Conservation (phyloP, 2,888 invertebrate genomes). For the Drosophila kambysellisi region DNA sequence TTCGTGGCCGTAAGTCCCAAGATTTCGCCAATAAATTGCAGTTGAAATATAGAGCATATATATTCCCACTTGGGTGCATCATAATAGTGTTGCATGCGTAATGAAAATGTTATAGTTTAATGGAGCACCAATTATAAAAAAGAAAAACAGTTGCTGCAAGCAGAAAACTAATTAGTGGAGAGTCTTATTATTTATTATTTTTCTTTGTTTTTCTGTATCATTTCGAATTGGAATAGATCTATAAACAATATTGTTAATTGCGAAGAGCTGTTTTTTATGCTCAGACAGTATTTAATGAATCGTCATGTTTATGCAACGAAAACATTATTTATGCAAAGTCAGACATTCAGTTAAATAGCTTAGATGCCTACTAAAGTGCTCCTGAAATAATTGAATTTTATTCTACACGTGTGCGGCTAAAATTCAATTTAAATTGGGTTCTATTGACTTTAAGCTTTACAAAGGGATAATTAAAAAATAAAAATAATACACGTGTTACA, state of each 20-base stretch:
- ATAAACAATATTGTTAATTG: background rate
- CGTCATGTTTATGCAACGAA: background rate
- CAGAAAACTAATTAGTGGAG: background rate
- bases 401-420: background rate
- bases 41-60: conserved; percentile 22
- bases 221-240: background rate
- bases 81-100: conserved; percentile 5
- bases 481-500: background rate
- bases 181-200: background rate
- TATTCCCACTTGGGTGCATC: conserved; percentile 6
- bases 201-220: background rate
- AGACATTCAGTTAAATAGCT: background rate
- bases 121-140: background rate
- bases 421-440: background rate
- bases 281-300: background rate
- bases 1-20: conserved; percentile 2
- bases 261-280: background rate
- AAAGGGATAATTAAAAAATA: background rate
- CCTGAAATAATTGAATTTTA: background rate
- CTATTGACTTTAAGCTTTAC: background rate
- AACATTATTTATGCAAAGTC: background rate
- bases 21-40: conserved; percentile 30
- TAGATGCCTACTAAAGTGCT: background rate
- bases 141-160: background rate
- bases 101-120: background rate